Base-by-base conservation (phyloP, 2,797 vertebrate genomes). In the Chelon labrosus region DNA sequence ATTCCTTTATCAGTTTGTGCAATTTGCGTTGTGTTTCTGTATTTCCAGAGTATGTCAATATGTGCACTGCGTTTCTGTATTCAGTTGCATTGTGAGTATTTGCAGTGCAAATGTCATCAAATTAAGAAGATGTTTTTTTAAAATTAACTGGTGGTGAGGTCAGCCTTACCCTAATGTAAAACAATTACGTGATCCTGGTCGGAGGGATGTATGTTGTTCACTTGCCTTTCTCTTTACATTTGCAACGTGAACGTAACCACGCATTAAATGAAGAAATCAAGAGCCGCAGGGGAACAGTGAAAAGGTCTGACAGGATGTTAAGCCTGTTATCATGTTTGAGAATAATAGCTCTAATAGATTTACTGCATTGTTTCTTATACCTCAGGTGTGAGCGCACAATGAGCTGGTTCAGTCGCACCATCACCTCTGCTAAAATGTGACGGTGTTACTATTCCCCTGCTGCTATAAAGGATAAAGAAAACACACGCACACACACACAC, bases 391-490 rank as follows among this genome's bases (percentile, higher is more conserved):
- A 53, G 51, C 11, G 58, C 46, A 73, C 68, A 46, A 49, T 70
- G n/a, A 63, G 12, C 12, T 14, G 14, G 25, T 47, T 56, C 14
- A 57, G 14, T 58, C 57, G 56, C 17, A 37, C 16, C n/a, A 54
- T 60, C 60, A 51, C 39, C 22, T 27, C 42, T 16, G 50, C 13
- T 47, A 35, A 65, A 58, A 64, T 31, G 39, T 51, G 44, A 60
- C 39, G 1, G 64, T 63, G 46, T 22, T 22, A 47, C 41, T 67
- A 14, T 57, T 58, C 57, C 16, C 44, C 9, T 9, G 5, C 56
- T 75, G 62, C 49, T 74, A 56, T 74, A 13, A 31, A 57, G 17
- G 22, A 25, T 38, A 14, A 70, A 54, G 4, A 51, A 12, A 59
- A 17, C 13, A 39, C 14, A 64, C 6, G 16, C 46, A 47, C 13